Evolutionary conservation across 2,113 vertebrate genomes (phyloP).

Genomic region (Podilymbus podiceps): DNA sequence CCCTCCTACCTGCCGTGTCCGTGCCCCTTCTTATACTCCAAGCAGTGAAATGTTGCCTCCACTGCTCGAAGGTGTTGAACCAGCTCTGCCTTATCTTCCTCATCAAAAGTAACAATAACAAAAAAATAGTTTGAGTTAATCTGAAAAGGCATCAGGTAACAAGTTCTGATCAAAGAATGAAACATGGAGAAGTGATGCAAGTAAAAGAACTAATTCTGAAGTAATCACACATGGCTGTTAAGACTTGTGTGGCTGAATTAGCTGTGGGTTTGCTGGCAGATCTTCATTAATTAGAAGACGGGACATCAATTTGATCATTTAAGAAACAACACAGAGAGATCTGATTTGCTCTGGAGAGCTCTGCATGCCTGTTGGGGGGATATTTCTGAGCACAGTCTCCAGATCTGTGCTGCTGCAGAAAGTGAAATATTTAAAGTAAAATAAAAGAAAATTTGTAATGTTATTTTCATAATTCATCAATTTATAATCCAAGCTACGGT

Average conservation of each 20-base stretch:
- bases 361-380: background rate
- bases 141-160: background rate
- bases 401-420: background rate
- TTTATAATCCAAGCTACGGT: background rate
- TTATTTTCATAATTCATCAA: background rate
- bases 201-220: background rate
- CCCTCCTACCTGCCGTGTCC: background rate
- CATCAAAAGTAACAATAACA: background rate
- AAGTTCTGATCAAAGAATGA: background rate
- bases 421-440: background rate
- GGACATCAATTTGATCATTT: background rate
- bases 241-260: background rate
- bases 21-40: background rate
- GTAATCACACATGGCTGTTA: background rate
- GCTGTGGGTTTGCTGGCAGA: background rate
- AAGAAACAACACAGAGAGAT: background rate
- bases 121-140: background rate
- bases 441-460: background rate
- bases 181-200: background rate
- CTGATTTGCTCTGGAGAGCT: background rate
- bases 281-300: background rate
- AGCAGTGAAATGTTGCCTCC: background rate
- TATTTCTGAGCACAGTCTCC: background rate
- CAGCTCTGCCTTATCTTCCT: background rate
- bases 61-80: background rate